These are phyloP conservation scores for Tiphia femorata DNA, from an alignment of 2,888 invertebrate species.

Conservation along the genomic window DNA sequence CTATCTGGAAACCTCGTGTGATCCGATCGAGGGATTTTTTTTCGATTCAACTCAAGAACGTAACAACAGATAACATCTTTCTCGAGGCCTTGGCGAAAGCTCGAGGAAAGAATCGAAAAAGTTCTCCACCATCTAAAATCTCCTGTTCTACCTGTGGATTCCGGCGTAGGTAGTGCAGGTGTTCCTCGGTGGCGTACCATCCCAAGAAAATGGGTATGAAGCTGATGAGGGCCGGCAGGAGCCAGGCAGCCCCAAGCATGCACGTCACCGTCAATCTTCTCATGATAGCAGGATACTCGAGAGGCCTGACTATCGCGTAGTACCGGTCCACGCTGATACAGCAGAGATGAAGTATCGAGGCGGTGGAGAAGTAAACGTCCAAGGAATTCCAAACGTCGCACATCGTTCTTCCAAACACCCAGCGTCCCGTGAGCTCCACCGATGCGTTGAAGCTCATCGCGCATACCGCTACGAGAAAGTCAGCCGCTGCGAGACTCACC, in stretches of 20 bases:
- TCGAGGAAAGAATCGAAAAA: no score
- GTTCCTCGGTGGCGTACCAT: conserved; percentile 78
- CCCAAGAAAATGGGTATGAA: conserved; percentile 76
- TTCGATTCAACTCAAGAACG: no score
- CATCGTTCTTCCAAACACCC: conserved; percentile 91
- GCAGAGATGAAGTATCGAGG: conserved; percentile 92
- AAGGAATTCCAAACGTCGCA: conserved; percentile 96
- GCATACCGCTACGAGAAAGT: conserved; percentile 91
- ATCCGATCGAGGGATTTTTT: no score
- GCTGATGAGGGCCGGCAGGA: conserved; percentile 74
- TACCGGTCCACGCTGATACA: conserved; percentile 95
- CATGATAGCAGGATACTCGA: conserved; percentile 95
- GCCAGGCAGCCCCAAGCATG: conserved; percentile 72
- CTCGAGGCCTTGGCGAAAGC: no score
- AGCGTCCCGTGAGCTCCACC: conserved; percentile 83
- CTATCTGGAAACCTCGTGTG: no score
- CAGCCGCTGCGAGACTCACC: conserved; percentile 92
- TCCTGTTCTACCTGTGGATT: conserved; percentile 74
- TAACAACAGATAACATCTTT: no score
- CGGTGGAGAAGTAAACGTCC: conserved; percentile 94
- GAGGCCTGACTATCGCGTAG: conserved; percentile 90
- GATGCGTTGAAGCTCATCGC: conserved; percentile 95
- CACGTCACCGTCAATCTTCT: conserved; percentile 79
- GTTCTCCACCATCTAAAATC: no score
- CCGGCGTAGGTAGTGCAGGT: conserved; percentile 71